Evolutionary conservation across 2,113 vertebrate genomes (phyloP), one percentile per base, ranked within the genome.

Genomic region (Polypterus senegalus): DNA sequence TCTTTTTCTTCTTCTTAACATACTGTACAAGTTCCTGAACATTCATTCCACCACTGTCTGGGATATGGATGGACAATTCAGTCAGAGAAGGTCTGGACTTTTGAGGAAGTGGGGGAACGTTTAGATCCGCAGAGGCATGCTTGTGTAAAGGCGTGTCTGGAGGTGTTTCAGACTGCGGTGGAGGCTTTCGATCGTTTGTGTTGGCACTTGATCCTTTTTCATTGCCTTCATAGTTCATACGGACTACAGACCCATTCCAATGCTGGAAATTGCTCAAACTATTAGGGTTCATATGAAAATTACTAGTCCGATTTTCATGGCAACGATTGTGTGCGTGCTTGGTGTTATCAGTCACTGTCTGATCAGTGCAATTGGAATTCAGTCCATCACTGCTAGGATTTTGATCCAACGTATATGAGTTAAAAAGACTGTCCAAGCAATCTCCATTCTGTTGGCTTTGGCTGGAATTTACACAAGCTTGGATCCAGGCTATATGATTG

Each of bases 401-500:
- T 9, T 73, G 79, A 54, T 85, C 81, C 44, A 79, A 67, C 66
- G 76, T 79, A 73, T 87, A 89, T 48, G 86, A 87, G 64, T 74
- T 75, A 64, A 89, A 74, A 57, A 89, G 74, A 69, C 76, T 83
- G 57, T 86, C 86, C 75, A 89, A 79, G 48, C 85, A 89, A 72
- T 89, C 87, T 1, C 80, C 78, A 55, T 64, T 67, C 56, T 58
- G 65, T 51, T 65, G 62, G 5, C 51, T 53, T 48, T 65, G 77
- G 46, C 68, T 68, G 6, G 74, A 61, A 59, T 89, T 89, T 58
- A 89, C 77, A 49, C 87, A 89, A 5, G 85, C 82, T 71, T 89
- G 87, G 69, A 89, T 88, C 87, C 86, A 88, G 43, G 86, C 84
- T 64, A 88, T 75, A 43, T 89, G 87, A 71, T 77, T 87, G 54